These are phyloP conservation scores for Pipistrellus pygmaeus DNA, from an alignment of 2,797 vertebrate genomes.

Conservation along the genomic window DNA sequence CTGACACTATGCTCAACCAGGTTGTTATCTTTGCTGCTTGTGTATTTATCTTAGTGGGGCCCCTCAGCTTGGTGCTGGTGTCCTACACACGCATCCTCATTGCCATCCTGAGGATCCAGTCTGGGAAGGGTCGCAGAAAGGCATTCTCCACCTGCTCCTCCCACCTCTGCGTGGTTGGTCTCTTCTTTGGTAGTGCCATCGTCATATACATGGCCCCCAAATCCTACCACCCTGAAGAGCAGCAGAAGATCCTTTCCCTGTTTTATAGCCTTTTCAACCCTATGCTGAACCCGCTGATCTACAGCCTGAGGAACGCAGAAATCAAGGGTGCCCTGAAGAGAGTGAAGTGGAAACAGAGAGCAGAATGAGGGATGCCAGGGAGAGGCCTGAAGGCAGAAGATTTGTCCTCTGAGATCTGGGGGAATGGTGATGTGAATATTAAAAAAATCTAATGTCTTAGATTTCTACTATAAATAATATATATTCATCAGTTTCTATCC, in stretches of 20 bases:
- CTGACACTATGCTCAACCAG: constrained; percentile 60
- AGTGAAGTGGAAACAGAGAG: background rate
- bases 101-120: constrained; percentile 28
- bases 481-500: background rate
- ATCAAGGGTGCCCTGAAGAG: constrained; percentile 64
- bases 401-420: background rate
- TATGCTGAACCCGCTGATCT: constrained; percentile 69
- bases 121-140: background rate
- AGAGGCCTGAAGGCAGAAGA: background rate
- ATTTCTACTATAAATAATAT: background rate
- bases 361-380: background rate
- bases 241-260: constrained; percentile 69
- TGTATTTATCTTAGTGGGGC: constrained; percentile 69
- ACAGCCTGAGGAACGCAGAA: constrained; percentile 68
- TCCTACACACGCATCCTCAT: constrained; percentile 35
- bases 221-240: background rate
- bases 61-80: constrained; percentile 63
- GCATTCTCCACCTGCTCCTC: constrained; percentile 74
- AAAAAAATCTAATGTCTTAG: background rate
- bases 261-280: constrained; percentile 77
- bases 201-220: constrained; percentile 56
- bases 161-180: constrained; percentile 50
- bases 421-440: background rate
- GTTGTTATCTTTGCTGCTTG: constrained; percentile 50
- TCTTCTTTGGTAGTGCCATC: constrained; percentile 70